phyloP scores from a whole-genome alignment of 2,113 vertebrate genomes.

The Glaucomys volans region DNA sequence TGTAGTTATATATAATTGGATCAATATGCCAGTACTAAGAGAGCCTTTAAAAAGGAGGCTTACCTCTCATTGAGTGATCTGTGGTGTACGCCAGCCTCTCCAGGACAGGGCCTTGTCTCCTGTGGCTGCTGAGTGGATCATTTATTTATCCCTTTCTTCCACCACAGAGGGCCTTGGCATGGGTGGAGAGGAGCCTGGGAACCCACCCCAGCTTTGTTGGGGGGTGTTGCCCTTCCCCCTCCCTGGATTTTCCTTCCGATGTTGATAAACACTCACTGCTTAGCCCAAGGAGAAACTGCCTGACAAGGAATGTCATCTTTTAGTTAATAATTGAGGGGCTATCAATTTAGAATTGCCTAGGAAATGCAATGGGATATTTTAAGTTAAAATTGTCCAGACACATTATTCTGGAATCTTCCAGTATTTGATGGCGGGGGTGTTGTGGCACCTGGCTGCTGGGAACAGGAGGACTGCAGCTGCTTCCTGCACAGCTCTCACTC shows the following conservation, averaged over 20 bases:
- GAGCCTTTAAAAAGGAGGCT: conserved; percentile 73
- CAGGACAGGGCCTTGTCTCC: not conserved
- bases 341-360: conserved; percentile 61
- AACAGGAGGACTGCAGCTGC: rapidly evolving
- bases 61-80: not conserved
- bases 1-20: conserved; percentile 80
- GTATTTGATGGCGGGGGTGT: not conserved
- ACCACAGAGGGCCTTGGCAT: rapidly evolving
- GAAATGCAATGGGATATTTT: conserved; percentile 3
- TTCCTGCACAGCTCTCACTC: rapidly evolving
- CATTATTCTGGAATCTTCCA: conserved; percentile 43
- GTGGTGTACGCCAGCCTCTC: not conserved
- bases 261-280: not conserved
- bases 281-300: conserved; percentile 5
- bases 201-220: not conserved
- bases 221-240: no score
- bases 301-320: conserved; percentile 51
- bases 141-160: conserved; percentile 46
- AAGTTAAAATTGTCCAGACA: not conserved
- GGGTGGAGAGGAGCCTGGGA: not conserved
- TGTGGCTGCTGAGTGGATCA: not conserved
- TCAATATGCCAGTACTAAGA: conserved; percentile 75
- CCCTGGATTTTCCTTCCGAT: not conserved
- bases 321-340: conserved; percentile 38
- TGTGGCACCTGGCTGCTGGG: not conserved